Base-by-base conservation (phyloP, 2,113 vertebrate genomes). In the Pelecanoides urinatrix region DNA sequence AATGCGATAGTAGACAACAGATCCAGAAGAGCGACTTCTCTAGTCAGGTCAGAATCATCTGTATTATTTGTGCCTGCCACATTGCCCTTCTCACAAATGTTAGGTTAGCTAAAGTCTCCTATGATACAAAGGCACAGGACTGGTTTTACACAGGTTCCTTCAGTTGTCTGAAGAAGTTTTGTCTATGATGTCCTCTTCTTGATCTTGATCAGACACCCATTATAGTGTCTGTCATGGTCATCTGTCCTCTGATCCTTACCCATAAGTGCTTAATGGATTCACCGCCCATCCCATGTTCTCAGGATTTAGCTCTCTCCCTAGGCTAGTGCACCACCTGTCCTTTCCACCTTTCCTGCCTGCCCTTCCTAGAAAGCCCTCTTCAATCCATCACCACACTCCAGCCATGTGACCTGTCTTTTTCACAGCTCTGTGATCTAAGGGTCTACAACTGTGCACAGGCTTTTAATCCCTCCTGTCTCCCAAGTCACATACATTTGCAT, bases 221-320 rank as follows among this genome's bases (percentile, higher is more conserved):
- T 61, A 45, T 27, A 12, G 21, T 56, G 4, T 36, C 21, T 84
- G 8, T 45, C 11, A 30, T 0, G 0, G 26, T 34, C 19, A 80
- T 13, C 32, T 66, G 27, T 53, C 32, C 9, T 55, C 23, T 55
- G 27, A 40, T 59, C 17, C 20, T 59, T 67, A 32, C 8, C 11
- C 6, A 3, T 27, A 26, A 61, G 4, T 16, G 3, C 18, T 65
- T 0, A 0, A 21, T 59, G 15, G 15, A 55, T 32, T 26, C 7
- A 38, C 8, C n/a, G 50, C 10, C 11, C 2, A 6, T 49, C 15
- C 19, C 23, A 16, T 29, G 14, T n/a, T 47, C 45, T n/a, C 34
- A 85, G 11, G 16, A 38, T 36, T 40, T 72, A 67, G 13, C 6
- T 61, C 7, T 66, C 27, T 65, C 13, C 30, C 15, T 55, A 11